phyloP scores from a whole-genome alignment of 2,888 invertebrate species.

The Caenorhabditis panamensis region DNA sequence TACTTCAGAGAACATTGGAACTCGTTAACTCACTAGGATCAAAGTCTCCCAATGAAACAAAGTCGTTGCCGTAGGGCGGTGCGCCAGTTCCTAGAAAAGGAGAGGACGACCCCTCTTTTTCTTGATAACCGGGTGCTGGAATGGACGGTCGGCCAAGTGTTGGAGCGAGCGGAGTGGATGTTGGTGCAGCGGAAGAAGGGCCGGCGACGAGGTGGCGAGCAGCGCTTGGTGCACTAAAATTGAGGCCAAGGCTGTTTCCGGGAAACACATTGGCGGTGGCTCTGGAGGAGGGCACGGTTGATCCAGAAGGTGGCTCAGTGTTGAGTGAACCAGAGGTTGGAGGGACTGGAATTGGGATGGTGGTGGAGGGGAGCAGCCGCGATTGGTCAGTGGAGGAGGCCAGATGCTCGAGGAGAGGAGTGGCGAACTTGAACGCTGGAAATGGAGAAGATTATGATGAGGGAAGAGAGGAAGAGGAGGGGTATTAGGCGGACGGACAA shows the following conservation, averaged over 20 bases:
- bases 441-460: constrained; percentile 81
- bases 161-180: constrained; percentile 11
- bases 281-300: constrained; percentile 21
- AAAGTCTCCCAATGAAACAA: constrained; percentile 68
- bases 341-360: not conserved
- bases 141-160: constrained; percentile 13
- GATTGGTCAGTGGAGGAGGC: constrained; percentile 55
- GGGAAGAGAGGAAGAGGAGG: not conserved
- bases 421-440: constrained; percentile 60
- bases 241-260: constrained; percentile 66
- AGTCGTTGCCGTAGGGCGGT: constrained; percentile 64
- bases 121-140: constrained; percentile 25
- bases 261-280: constrained; percentile 72
- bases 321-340: constrained; percentile 8
- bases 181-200: constrained; percentile 5
- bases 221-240: constrained; percentile 60
- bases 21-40: constrained; percentile 69
- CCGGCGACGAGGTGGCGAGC: constrained; percentile 32
- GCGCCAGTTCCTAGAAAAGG: constrained; percentile 52
- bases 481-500: not conserved
- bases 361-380: constrained; percentile 1
- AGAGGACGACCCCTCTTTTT: constrained; percentile 66
- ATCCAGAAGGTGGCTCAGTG: constrained; percentile 21
- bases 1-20: not conserved
- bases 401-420: constrained; percentile 57